Evolutionary conservation across 2,797 vertebrate species (phyloP), one percentile per base, ranked within the genome.

Genomic region (Gymnothorax reevesii): DNA sequence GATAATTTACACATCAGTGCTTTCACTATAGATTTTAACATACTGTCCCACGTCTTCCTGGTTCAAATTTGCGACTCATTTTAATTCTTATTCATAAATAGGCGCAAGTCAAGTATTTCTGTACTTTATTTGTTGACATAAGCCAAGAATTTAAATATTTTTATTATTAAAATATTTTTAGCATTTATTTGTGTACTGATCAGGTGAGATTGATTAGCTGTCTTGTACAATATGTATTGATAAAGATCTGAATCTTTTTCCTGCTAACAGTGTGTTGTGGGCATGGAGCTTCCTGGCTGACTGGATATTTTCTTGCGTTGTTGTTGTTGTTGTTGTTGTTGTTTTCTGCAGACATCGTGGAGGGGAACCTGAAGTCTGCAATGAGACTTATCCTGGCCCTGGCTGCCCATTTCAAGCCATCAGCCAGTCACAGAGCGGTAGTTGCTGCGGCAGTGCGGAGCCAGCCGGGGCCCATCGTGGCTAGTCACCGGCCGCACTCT

Each of bases 401-500:
- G 91, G 99, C 99, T 1, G 99, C 98, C 87, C 99, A 99, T 90
- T 99, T 99, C 95, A 99, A 98, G 88, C 98, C 99, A 0, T 95
- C 92, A 0, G 92, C 94, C 93, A 96, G 89, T 92, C 95, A 97
- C 55, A 93, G 94, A 87, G 80, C 92, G 3, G 89, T 92, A 7
- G 89, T 91, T 13, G 57, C 17, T 22, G 88, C 55, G 20, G 87
- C 27, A 20, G 95, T 95, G 54, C 95, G 92, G 88, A 79, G 86
- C 89, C 89, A 92, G 15, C 85, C 89, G 0, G 90, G 91, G 84
- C 86, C 57, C 0, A 86, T 54, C 0, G 83, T 88, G 3, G 90
- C 92, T 90, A 94, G 89, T 88, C 97, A 97, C 92, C 95, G 97
- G 87, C 96, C 97, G n/a, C 95, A 95, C 86, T 99, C 97, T 20